Evolutionary conservation across 2,113 vertebrate species (phyloP), one percentile per base, ranked within the genome.

Genomic region (Nesogale talazaci): DNA sequence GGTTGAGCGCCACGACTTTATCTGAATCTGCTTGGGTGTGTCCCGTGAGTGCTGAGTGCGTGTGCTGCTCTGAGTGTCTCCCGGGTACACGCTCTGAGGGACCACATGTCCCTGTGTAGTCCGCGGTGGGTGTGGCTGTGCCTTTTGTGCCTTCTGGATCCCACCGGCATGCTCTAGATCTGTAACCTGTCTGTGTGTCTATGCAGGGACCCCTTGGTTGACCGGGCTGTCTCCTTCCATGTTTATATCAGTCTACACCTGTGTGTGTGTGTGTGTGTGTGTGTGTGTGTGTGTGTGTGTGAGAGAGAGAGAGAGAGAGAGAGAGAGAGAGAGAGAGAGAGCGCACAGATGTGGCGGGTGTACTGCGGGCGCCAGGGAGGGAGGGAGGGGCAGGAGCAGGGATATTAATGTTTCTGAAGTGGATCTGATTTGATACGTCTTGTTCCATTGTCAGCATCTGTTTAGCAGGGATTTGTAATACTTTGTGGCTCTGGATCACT

Each of bases 381-480:
- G 89, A 93, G 96, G 93, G 95, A 93, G 96, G 93, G 95, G 94
- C 94, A 92, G 94, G 97, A 94, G 80, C 95, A 97, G 97, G 97
- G 98, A 98, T 98, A 98, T 98, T 98, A 98, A 98, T 98, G 98
- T 98, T 98, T 97, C 97, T 97, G 98, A 98, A 98, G 98, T 98
- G 98, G 98, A 98, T 99, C 98, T 98, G 98, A 99, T 98, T 98
- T 98, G 98, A 98, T 98, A 98, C 96, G 98, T 99, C 98, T 98
- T 98, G 98, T 97, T 98, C 98, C 98, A 98, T 99, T 99, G 98
- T 98, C 98, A 98, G 98, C 97, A 98, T 98, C 98, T 97, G 98
- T 98, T 98, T 98, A 98, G 98, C 97, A 69, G 97, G 98, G 96
- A 97, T 98, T 97, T 98, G 98, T 99, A 98, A 98, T 98, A 98